phyloP scores from a whole-genome alignment of 2,888 invertebrate species.

The Dasysyrphus tricinctus region DNA sequence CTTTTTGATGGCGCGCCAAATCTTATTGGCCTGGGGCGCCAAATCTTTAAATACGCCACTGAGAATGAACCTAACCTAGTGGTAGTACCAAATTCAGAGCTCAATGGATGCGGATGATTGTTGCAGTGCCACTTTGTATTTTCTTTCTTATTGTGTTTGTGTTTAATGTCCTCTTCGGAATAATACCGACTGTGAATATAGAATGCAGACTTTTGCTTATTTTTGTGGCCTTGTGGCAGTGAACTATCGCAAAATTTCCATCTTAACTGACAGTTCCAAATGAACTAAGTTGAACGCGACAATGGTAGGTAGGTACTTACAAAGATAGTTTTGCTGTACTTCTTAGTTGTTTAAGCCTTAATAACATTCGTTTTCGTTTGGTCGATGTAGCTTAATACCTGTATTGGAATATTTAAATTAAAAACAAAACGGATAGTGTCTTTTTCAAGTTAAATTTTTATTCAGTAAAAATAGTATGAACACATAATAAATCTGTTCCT shows the following conservation, averaged over 20 bases:
- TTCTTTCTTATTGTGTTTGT: conserved; percentile 1
- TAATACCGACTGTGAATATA: conserved; percentile 1
- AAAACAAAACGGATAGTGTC: too few relatives aligned
- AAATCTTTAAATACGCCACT: too few relatives aligned
- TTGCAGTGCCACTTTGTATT: conserved; percentile 12
- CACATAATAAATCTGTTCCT: background rate
- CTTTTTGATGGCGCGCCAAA: too few relatives aligned
- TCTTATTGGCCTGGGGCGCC: too few relatives aligned
- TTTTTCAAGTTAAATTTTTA: background rate
- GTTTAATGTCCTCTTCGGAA: background rate
- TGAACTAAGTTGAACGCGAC: background rate
- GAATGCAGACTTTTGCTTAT: conserved; percentile 10
- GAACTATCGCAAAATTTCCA: conserved; percentile 14
- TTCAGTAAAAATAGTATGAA: background rate
- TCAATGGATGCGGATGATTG: background rate
- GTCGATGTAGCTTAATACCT: background rate
- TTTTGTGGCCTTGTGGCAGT: background rate
- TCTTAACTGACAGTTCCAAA: conserved; percentile 9
- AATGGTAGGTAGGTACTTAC: background rate
- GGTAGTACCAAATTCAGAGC: too few relatives aligned
- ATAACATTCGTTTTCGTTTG: background rate
- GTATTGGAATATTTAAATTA: background rate
- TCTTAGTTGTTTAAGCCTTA: background rate
- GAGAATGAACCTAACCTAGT: too few relatives aligned
- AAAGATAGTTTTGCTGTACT: background rate